Evolutionary conservation across 2,888 invertebrate genomes (phyloP).

Genomic region (Megamerina dolium): DNA sequence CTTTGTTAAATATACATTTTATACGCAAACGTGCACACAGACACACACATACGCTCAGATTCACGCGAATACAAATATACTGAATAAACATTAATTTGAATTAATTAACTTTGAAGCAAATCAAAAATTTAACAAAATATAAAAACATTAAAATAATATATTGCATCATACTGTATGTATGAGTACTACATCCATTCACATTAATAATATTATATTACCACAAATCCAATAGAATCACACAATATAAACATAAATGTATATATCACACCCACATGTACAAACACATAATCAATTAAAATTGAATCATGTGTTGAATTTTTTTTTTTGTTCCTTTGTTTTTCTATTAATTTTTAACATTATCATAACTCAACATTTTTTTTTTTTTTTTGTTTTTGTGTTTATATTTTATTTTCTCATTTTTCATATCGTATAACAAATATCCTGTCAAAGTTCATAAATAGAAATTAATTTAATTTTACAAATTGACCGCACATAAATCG

Average conservation of each 20-base stretch:
- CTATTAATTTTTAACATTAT: no score
- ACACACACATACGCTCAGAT: neutral
- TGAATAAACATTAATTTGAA: neutral
- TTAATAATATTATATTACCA: no score
- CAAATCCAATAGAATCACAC: no score
- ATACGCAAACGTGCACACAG: neutral
- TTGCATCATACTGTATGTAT: neutral
- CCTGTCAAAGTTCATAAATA: constrained; percentile 5
- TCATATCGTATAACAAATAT: neutral
- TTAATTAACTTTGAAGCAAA: constrained; percentile 5
- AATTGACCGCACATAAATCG: constrained; percentile 11
- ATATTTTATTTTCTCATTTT: neutral
- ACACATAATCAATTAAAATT: constrained; percentile 10
- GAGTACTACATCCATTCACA: no score
- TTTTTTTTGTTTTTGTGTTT: neutral
- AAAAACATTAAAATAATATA: constrained; percentile 1
- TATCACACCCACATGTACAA: neutral
- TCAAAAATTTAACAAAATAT: constrained; percentile 2
- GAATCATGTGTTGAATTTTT: no score
- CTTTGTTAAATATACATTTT: neutral
- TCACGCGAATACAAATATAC: neutral
- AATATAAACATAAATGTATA: no score
- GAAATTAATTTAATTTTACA: constrained; percentile 6
- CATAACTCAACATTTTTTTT: neutral
- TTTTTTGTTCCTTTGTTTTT: no score